phyloP scores from a whole-genome alignment of 2,113 vertebrate genomes.

The Crotophaga sulcirostris region DNA sequence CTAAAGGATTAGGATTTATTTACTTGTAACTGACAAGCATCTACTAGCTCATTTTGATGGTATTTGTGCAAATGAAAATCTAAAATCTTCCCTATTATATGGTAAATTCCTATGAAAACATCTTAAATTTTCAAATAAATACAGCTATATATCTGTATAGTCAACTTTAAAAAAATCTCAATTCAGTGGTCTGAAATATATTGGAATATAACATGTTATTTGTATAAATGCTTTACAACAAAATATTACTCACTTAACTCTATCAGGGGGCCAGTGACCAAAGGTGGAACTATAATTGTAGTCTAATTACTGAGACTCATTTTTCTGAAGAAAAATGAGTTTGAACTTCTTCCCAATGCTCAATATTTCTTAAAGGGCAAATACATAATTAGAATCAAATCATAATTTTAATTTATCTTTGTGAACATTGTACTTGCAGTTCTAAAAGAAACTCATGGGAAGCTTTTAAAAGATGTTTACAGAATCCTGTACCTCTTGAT shows the following conservation, averaged over 20 bases:
- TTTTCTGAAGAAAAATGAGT: not conserved
- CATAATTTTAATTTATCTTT: not conserved
- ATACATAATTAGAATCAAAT: not conserved
- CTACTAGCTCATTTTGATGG: not conserved
- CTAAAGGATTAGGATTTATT: conserved; percentile 44
- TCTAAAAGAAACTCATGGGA: not conserved
- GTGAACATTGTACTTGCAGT: not conserved
- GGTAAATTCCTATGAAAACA: not conserved
- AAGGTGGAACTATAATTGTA: not conserved
- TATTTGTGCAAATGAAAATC: conserved; percentile 1
- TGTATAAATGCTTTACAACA: not conserved
- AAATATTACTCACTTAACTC: conserved; percentile 2
- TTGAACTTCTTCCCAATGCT: not conserved
- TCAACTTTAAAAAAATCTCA: not conserved
- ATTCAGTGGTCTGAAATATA: conserved; percentile 2
- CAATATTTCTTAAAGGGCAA: conserved; percentile 13
- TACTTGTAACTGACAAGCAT: not conserved
- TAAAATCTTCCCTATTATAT: not conserved
- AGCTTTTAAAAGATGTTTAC: conserved; percentile 22
- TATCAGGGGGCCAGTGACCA: not conserved
- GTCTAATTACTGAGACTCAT: not conserved
- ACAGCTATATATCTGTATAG: not conserved
- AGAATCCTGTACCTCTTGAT: conserved; percentile 12
- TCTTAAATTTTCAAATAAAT: not conserved
- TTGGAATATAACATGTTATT: not conserved